Percentiles rank a stretch among this genome's conserved stretches.
Evolutionary conservation across 2,797 vertebrate species (phyloP).

Genomic region (Arnoldichthys spilopterus): DNA sequence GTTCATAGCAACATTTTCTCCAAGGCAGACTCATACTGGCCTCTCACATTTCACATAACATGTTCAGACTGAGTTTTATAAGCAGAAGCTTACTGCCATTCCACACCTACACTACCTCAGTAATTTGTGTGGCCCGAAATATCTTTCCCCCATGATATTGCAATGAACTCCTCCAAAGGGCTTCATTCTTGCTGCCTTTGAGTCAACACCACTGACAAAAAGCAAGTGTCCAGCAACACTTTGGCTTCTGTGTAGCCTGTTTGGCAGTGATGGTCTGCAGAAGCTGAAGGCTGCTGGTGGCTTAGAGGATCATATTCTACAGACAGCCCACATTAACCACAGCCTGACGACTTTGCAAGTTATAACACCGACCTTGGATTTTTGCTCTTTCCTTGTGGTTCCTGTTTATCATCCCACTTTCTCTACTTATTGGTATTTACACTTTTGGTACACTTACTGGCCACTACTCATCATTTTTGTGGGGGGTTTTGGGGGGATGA

Average conservation of each 20-base stretch:
- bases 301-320: slow-evolving; percentile 11
- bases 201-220: neutral
- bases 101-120: slow-evolving; percentile 21
- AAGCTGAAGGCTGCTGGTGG: slow-evolving; percentile 27
- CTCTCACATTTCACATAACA: neutral
- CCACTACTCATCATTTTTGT: no score
- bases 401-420: neutral
- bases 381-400: neutral
- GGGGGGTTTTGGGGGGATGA: no score
- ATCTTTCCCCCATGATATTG: slow-evolving; percentile 5
- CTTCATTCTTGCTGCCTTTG: neutral
- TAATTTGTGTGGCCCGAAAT: neutral
- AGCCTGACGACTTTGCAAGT: neutral
- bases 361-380: neutral
- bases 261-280: neutral
- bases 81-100: neutral
- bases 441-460: no score
- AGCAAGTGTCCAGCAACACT: slow-evolving; percentile 7
- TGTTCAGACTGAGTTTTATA: slow-evolving; percentile 21
- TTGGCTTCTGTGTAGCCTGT: slow-evolving; percentile 6
- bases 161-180: slow-evolving; percentile 2
- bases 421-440: neutral
- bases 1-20: neutral
- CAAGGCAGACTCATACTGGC: neutral
- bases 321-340: slow-evolving; percentile 14